phyloP scores from a whole-genome alignment of 1,140 invertebrate genomes.

The Atta cephalotes region DNA sequence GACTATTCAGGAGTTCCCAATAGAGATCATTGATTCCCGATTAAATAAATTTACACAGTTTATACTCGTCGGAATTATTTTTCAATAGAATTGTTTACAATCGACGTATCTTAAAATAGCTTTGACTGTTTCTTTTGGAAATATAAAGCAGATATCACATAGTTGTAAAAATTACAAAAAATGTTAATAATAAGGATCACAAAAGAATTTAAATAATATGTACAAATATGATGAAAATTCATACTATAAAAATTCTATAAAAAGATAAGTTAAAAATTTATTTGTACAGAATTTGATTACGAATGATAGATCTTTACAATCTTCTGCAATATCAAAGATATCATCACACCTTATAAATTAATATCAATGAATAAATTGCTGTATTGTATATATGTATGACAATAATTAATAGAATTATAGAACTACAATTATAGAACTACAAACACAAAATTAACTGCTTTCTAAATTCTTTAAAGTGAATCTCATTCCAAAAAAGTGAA shows the following conservation, averaged over 20 bases:
- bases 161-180: not conserved
- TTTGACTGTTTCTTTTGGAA: not conserved
- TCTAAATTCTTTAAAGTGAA: no score
- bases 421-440: not conserved
- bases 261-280: not conserved
- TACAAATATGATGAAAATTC: not conserved
- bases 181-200: not conserved
- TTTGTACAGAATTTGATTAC: not conserved
- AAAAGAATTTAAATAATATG: not conserved
- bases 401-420: constrained; percentile 2
- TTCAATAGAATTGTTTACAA: not conserved
- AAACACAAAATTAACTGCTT: not conserved
- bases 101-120: not conserved
- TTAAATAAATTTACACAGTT: constrained; percentile 21
- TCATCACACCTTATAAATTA: not conserved
- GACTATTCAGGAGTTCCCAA: constrained; percentile 7
- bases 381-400: not conserved
- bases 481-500: no score
- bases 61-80: not conserved
- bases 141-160: not conserved
- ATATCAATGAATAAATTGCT: not conserved
- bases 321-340: not conserved
- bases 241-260: not conserved
- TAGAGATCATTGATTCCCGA: constrained; percentile 12
- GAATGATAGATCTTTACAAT: not conserved